phyloP scores from a whole-genome alignment of 2,113 vertebrate genomes.

The Ptilonorhynchus violaceus region DNA sequence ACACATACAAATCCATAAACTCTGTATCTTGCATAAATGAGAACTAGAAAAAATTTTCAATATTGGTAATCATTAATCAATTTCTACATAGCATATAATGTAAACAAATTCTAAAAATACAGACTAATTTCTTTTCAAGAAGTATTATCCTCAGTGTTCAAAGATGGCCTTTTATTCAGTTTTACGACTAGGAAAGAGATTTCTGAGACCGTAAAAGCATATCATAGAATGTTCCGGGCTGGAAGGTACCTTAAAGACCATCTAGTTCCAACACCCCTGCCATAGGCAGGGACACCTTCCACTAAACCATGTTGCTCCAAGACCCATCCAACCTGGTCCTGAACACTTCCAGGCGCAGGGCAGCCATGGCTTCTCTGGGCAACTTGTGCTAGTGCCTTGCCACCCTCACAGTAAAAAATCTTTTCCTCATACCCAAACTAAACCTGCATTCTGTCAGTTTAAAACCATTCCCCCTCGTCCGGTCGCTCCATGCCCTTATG shows the following conservation, averaged over 20 bases:
- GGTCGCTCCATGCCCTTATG: neutral
- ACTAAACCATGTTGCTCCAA: neutral
- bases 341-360: neutral
- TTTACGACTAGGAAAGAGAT: neutral
- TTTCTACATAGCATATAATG: neutral
- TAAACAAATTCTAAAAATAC: neutral
- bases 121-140: neutral
- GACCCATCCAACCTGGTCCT: neutral
- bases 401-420: neutral
- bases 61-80: neutral
- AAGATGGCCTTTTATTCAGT: accelerated
- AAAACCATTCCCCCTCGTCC: neutral
- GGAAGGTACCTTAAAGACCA: neutral
- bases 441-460: neutral
- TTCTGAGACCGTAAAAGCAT: neutral
- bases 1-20: neutral
- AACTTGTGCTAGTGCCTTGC: neutral
- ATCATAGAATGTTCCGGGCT: neutral
- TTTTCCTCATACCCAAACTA: neutral
- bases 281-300: neutral
- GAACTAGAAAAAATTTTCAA: neutral
- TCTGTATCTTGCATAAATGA: neutral
- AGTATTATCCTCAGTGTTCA: neutral
- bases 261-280: neutral
- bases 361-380: neutral